Evolutionary conservation across 1,140 invertebrate species (phyloP).

Genomic region (Aphidius ervi): DNA sequence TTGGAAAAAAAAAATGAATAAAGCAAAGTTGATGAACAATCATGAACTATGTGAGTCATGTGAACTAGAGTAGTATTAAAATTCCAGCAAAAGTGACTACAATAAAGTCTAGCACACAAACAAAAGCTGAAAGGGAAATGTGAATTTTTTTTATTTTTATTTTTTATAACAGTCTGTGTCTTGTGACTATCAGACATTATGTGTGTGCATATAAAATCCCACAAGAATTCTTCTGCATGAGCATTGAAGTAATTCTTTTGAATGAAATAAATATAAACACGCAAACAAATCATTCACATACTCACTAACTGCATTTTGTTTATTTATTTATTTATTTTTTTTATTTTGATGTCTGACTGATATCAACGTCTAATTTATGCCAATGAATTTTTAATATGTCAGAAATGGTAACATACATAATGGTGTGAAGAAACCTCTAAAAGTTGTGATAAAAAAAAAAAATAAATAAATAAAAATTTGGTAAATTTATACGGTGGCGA

Average conservation of each 20-base stretch:
- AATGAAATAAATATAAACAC: no score
- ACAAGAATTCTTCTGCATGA: no score
- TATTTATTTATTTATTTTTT: background rate
- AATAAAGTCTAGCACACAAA: constrained; percentile 1
- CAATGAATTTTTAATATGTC: constrained; percentile 16
- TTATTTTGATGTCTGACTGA: constrained; percentile 4
- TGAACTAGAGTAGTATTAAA: constrained; percentile 1
- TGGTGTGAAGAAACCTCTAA: constrained; percentile 21
- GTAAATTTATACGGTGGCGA: background rate
- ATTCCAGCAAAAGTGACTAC: constrained; percentile 9
- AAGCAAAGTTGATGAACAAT: no score
- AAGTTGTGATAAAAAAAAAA: background rate
- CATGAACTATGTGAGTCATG: background rate
- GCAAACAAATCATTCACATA: no score
- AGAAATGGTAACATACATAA: constrained; percentile 6
- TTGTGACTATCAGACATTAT: no score
- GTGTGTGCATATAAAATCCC: no score
- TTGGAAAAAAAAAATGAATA: no score
- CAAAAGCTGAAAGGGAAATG: constrained; percentile 24
- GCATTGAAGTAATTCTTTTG: no score
- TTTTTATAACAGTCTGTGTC: background rate
- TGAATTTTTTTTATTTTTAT: constrained; percentile 8
- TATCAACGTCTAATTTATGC: constrained; percentile 13
- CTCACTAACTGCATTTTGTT: background rate
- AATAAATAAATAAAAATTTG: background rate